These are phyloP conservation scores for Lepus oiostolus DNA, from an alignment of 2,797 vertebrate genomes.

Conservation along the genomic window DNA sequence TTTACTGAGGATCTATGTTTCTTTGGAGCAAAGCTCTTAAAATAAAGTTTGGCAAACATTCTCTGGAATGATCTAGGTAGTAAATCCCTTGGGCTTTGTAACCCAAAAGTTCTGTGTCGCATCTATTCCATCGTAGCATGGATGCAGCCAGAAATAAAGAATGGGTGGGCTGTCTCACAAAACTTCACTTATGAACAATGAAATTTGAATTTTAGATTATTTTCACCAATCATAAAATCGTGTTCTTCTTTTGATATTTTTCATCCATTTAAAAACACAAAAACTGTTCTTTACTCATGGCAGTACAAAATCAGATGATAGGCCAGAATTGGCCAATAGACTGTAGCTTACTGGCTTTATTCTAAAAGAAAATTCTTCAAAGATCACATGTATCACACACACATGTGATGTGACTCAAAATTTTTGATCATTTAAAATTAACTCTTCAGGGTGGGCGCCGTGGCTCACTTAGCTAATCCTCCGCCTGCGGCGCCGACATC, in stretches of 20 bases:
- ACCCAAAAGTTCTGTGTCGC: background rate
- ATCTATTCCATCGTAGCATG: background rate
- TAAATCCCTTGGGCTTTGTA: slow-evolving; percentile 31
- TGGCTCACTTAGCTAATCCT: too few species aligned
- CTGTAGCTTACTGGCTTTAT: background rate
- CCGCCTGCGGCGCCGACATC: too few species aligned
- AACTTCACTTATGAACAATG: slow-evolving; percentile 31
- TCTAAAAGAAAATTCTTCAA: background rate
- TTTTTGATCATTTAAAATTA: slow-evolving; percentile 27
- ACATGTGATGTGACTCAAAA: background rate
- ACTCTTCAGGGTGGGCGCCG: too few species aligned
- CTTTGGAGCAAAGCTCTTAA: slow-evolving; percentile 43
- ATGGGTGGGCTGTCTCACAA: background rate
- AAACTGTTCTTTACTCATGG: background rate
- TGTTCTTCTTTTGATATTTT: slow-evolving; percentile 15
- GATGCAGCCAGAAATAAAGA: background rate
- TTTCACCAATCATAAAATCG: slow-evolving; percentile 37
- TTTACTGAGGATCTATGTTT: slow-evolving; percentile 44
- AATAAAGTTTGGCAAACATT: background rate
- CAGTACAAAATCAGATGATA: background rate
- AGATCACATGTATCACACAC: background rate
- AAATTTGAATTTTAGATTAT: slow-evolving; percentile 42
- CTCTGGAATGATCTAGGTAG: slow-evolving; percentile 12
- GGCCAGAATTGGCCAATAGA: background rate
- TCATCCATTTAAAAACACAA: slow-evolving; percentile 3